These are phyloP conservation scores for Microcebus griseorufus DNA, from an alignment of 2,113 vertebrate species.

Conservation along the genomic window DNA sequence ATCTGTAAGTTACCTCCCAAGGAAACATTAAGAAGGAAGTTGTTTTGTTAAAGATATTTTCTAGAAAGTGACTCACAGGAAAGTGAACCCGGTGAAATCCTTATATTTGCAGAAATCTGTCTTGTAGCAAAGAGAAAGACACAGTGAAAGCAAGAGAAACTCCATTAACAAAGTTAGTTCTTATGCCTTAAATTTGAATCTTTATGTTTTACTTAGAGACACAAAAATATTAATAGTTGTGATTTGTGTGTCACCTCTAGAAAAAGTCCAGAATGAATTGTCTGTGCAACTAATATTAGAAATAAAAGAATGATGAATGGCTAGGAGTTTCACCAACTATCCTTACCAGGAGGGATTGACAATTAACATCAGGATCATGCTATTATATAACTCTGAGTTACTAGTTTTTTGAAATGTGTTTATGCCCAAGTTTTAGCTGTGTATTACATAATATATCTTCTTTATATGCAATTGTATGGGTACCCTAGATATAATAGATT, in stretches of 20 bases:
- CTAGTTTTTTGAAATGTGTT: not conserved
- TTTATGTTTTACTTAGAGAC: not conserved
- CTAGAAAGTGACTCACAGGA: constrained; percentile 10
- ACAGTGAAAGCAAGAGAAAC: not conserved
- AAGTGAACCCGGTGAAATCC: not conserved
- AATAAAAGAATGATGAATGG: not conserved
- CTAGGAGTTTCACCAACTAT: not conserved
- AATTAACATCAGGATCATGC: not conserved
- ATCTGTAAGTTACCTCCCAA: not conserved
- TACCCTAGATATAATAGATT: not conserved
- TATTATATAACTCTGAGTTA: not conserved
- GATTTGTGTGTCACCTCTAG: not conserved
- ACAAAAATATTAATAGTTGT: not conserved
- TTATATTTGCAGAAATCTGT: not conserved
- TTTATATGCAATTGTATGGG: not conserved
- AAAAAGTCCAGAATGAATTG: not conserved
- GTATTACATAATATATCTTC: not conserved
- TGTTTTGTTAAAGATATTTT: not conserved
- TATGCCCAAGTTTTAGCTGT: not conserved
- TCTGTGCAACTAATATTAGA: not conserved
- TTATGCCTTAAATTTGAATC: not conserved
- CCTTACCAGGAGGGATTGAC: not conserved
- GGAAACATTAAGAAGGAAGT: not conserved
- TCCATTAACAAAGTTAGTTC: not conserved
- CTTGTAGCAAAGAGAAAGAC: not conserved